Percentiles rank a stretch among this genome's conserved stretches.
These are phyloP conservation scores for Gyrodactylus salaris DNA, from an alignment of 1,140 invertebrate species.

Conservation along the genomic window DNA sequence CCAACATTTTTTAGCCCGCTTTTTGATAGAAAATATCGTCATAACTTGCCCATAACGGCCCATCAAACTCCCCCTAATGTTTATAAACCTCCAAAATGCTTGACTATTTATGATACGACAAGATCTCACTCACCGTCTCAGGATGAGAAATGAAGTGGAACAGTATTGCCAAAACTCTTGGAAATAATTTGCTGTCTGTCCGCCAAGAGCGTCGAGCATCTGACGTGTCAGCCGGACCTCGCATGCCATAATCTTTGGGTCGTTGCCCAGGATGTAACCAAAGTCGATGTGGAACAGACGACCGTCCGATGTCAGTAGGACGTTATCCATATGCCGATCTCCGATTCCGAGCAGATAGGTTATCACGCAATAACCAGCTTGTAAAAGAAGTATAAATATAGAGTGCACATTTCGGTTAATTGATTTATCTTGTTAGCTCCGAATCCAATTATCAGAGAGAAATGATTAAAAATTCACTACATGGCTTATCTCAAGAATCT, in stretches of 20 bases:
- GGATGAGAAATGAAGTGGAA: not conserved
- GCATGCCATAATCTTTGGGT: conserved; percentile 83
- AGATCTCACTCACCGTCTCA: not conserved
- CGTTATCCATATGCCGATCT: conserved; percentile 82
- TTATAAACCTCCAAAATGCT: too few species aligned
- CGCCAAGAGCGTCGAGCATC: conserved; percentile 98
- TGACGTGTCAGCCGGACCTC: conserved; percentile 94
- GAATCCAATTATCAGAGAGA: too few species aligned
- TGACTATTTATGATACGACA: too few species aligned
- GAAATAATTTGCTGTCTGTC: conserved; percentile 30
- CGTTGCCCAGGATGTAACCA: conserved; percentile 79
- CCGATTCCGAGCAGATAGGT: conserved; percentile 87
- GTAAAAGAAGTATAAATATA: too few species aligned
- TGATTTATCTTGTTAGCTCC: too few species aligned
- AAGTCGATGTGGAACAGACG: conserved; percentile 96
- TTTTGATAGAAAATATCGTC: too few species aligned
- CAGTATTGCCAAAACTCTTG: not conserved
- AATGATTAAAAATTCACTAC: too few species aligned
- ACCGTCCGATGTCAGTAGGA: conserved; percentile 47
- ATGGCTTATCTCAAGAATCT: too few species aligned
- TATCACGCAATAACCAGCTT: conserved; percentile 82
- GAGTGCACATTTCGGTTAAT: too few species aligned
- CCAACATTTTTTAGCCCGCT: too few species aligned
- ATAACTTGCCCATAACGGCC: too few species aligned
- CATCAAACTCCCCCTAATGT: too few species aligned